Evolutionary conservation across 2,888 invertebrate species (phyloP).

Genomic region (Stenichneumon culpator): DNA sequence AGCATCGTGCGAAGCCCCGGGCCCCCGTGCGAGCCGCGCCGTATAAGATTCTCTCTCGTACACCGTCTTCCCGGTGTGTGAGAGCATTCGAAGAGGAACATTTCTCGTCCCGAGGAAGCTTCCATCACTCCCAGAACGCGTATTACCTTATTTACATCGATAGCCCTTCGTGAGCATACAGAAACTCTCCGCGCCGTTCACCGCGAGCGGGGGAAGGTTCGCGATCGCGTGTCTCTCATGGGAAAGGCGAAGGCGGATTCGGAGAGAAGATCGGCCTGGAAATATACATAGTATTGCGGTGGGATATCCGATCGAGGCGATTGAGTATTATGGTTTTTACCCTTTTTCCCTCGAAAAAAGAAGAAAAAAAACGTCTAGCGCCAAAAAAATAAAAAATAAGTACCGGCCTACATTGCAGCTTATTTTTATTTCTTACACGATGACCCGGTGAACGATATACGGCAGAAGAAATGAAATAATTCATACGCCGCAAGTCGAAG

Average conservation of each 20-base stretch:
- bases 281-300: slow-evolving; percentile 1
- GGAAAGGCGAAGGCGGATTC: slow-evolving; percentile 67
- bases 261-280: slow-evolving; percentile 26
- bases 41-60: slow-evolving; percentile 25
- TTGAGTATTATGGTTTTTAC: background rate
- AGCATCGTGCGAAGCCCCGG: slow-evolving; percentile 65
- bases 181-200: slow-evolving; percentile 48
- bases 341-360: background rate
- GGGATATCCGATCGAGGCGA: slow-evolving; percentile 11
- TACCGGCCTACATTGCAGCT: background rate
- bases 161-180: slow-evolving; percentile 67
- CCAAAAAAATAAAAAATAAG: background rate
- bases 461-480: slow-evolving; percentile 7
- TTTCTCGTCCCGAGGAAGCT: slow-evolving; percentile 54
- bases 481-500: background rate
- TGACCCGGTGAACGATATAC: slow-evolving; percentile 5
- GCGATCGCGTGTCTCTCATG: slow-evolving; percentile 75
- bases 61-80: slow-evolving; percentile 58
- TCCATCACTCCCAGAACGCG: slow-evolving; percentile 68
- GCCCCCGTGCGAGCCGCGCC: slow-evolving; percentile 53
- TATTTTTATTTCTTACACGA: background rate
- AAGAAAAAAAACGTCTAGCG: background rate
- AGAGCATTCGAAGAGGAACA: slow-evolving; percentile 69
- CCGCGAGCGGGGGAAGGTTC: slow-evolving; percentile 63
- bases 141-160: slow-evolving; percentile 75